Conservation (phyloP, 1,140 invertebrate genomes). For the Cotesia vestalis region DNA sequence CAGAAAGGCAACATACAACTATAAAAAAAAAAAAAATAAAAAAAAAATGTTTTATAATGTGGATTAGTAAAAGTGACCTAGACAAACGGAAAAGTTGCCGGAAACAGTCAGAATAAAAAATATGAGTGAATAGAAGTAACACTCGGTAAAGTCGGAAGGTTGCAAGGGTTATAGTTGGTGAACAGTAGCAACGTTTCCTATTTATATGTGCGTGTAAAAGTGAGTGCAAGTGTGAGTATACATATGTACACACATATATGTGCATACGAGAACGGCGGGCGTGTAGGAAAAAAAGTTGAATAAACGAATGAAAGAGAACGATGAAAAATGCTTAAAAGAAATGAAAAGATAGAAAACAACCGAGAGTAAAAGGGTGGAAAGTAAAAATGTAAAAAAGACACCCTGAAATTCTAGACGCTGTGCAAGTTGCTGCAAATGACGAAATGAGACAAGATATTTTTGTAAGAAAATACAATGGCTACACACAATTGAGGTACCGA, state of each 20-base stretch:
- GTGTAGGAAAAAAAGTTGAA: neutral
- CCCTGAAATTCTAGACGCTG: conserved; percentile 11
- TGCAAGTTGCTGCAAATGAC: conserved; percentile 7
- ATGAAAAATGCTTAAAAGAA: neutral
- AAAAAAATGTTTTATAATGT: no score
- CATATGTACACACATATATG: no score
- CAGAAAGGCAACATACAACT: no score
- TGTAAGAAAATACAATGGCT: conserved; percentile 31
- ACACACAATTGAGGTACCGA: conserved; percentile 30
- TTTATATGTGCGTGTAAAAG: neutral
- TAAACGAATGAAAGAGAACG: conserved; percentile 3
- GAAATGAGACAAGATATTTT: conserved; percentile 27
- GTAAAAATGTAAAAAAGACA: conserved; percentile 23
- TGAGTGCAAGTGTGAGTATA: no score
- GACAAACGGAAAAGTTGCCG: neutral
- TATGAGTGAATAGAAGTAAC: conserved; percentile 9
- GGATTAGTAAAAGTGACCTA: no score
- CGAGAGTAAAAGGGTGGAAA: conserved; percentile 18
- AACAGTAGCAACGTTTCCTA: neutral
- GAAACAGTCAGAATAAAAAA: conserved; percentile 3
- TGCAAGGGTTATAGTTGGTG: conserved; percentile 12
- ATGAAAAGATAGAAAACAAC: conserved; percentile 15
- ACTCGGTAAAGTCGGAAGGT: neutral
- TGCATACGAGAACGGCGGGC: no score
- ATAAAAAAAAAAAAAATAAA: no score